Evolutionary conservation across 2,797 vertebrate genomes (phyloP).

Genomic region (Potorous gilbertii): DNA sequence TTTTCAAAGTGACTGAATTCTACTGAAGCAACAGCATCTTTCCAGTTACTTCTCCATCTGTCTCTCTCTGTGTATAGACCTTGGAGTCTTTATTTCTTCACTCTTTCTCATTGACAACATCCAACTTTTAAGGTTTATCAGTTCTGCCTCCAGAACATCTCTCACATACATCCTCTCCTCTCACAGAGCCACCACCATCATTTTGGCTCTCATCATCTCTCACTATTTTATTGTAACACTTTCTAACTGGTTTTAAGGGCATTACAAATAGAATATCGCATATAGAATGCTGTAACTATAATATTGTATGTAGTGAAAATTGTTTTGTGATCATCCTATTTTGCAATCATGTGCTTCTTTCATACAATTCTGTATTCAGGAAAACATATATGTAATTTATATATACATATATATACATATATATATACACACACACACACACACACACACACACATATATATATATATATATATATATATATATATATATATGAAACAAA

Average conservation of each 20-base stretch:
- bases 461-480: not conserved
- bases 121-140: not conserved
- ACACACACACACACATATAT: too few species aligned
- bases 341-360: constrained; percentile 18
- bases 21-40: not conserved
- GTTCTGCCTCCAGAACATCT: not conserved
- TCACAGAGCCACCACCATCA: not conserved
- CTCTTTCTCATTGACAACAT: not conserved
- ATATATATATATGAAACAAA: not conserved
- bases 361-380: not conserved
- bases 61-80: not conserved
- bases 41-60: not conserved
- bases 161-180: not conserved
- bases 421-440: too few species aligned
- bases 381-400: constrained; percentile 12
- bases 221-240: not conserved
- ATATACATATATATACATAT: not conserved
- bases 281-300: not conserved
- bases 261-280: constrained; percentile 43
- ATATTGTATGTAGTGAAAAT: constrained; percentile 7
- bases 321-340: not conserved
- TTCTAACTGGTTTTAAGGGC: not conserved
- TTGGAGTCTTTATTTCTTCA: not conserved
- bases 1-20: not conserved
- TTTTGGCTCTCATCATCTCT: not conserved